A percentile compares a stretch with the other conserved stretches of the same genome.
Evolutionary conservation across 2,797 vertebrate species (phyloP).

Genomic region (Rachycentron canadum): DNA sequence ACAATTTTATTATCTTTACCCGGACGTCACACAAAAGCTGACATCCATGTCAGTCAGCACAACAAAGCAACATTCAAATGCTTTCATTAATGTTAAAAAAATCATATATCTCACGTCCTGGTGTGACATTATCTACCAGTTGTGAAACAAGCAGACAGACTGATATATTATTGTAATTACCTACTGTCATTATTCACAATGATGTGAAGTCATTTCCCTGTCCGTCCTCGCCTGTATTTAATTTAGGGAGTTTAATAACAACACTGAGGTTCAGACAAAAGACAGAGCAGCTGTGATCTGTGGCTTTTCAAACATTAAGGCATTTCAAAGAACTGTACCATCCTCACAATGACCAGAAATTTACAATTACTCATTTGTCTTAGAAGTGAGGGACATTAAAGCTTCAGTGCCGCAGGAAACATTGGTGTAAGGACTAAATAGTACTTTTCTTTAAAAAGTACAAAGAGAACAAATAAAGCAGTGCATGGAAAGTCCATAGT

Average conservation of each 20-base stretch:
- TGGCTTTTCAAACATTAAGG: neutral
- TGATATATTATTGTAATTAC: slow-evolving; percentile 7
- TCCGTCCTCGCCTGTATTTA: neutral
- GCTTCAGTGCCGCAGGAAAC: too few relatives aligned
- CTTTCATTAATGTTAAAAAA: slow-evolving; percentile 2
- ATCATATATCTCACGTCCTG: slow-evolving; percentile 9
- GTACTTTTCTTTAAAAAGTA: too few relatives aligned
- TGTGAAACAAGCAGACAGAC: neutral
- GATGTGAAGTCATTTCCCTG: neutral
- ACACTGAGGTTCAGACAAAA: neutral
- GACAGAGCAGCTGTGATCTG: neutral
- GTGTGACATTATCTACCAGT: neutral
- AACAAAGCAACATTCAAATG: neutral
- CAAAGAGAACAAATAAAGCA: too few relatives aligned
- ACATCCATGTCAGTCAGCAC: neutral
- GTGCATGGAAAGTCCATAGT: too few relatives aligned
- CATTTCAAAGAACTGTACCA: neutral
- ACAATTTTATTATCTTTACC: neutral
- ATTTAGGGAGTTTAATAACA: neutral
- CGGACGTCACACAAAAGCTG: too few relatives aligned
- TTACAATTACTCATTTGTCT: too few relatives aligned
- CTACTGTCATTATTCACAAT: neutral
- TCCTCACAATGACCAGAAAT: too few relatives aligned
- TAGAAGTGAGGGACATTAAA: too few relatives aligned
- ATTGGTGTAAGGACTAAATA: too few relatives aligned